Percentiles rank a stretch among this genome's conserved stretches.
Evolutionary conservation across 2,888 invertebrate species (phyloP).

Genomic region (Trachelus stipa): DNA sequence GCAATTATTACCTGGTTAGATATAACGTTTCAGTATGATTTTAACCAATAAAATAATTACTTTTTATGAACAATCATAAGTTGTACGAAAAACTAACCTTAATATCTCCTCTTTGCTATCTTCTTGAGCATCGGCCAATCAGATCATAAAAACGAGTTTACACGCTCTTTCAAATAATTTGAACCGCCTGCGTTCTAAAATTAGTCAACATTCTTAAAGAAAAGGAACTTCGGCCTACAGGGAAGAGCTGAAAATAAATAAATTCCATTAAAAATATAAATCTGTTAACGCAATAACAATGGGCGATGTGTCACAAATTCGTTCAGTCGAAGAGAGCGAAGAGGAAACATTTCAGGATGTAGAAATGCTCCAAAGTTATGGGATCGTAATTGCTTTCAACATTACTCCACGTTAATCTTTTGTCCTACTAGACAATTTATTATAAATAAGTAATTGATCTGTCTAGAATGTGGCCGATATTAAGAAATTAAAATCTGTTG

Average conservation of each 20-base stretch:
- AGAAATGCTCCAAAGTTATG: neutral
- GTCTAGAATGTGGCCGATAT: constrained; percentile 76
- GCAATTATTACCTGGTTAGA: neutral
- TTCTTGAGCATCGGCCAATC: neutral
- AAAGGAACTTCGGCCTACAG: neutral
- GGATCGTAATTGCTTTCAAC: neutral
- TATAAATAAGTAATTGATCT: neutral
- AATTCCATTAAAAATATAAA: neutral
- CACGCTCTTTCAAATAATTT: neutral
- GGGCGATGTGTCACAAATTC: neutral
- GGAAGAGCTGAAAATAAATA: neutral
- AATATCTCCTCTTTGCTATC: neutral
- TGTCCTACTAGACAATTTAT: neutral
- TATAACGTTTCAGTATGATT: neutral
- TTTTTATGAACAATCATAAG: neutral
- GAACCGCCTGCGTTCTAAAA: neutral
- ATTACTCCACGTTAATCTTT: neutral
- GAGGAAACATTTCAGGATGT: constrained; percentile 5
- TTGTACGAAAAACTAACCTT: neutral
- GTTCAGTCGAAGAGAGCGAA: neutral
- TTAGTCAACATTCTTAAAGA: neutral
- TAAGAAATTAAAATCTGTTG: constrained; percentile 79
- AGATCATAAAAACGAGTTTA: neutral
- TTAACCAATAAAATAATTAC: neutral
- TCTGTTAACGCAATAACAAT: neutral